Conservation (phyloP, 1,140 invertebrate species). For the Neodiprion lecontei region DNA sequence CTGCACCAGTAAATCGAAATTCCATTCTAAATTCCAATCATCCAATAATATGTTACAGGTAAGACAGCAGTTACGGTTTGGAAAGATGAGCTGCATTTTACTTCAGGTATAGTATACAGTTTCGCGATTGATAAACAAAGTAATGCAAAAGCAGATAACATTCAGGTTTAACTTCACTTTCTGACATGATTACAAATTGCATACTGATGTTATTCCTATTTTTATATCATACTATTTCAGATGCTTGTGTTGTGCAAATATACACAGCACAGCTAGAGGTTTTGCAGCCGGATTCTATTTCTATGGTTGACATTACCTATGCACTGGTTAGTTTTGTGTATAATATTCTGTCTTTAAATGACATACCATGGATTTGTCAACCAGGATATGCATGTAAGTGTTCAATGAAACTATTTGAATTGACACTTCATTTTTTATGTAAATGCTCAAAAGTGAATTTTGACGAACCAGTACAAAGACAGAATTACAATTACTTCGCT, state of each 20-base stretch:
- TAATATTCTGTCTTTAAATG: slow-evolving; percentile 36
- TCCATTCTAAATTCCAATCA: background rate
- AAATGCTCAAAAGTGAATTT: slow-evolving; percentile 43
- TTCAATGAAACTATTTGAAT: slow-evolving; percentile 45
- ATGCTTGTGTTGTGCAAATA: slow-evolving; percentile 51
- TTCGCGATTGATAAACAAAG: slow-evolving; percentile 4
- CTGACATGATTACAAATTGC: slow-evolving; percentile 2
- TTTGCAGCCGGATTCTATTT: slow-evolving; percentile 46
- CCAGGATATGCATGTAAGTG: slow-evolving; percentile 42
- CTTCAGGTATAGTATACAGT: slow-evolving; percentile 37
- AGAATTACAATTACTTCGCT: background rate
- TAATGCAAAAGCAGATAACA: slow-evolving; percentile 8
- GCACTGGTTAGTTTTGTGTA: slow-evolving; percentile 44
- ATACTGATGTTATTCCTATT: background rate
- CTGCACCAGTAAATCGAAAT: too few relatives aligned
- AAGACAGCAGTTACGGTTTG: slow-evolving; percentile 39
- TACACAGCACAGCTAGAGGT: slow-evolving; percentile 47
- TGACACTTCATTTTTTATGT: slow-evolving; percentile 44
- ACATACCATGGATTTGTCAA: slow-evolving; percentile 36
- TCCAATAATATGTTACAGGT: slow-evolving; percentile 29
- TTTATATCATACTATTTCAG: slow-evolving; percentile 33
- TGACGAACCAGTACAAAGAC: background rate
- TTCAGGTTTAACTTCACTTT: background rate
- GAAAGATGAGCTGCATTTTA: slow-evolving; percentile 45
- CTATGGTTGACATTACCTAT: slow-evolving; percentile 42